phyloP scores from a whole-genome alignment of 2,888 invertebrate species.

The Octodonta nipae region DNA sequence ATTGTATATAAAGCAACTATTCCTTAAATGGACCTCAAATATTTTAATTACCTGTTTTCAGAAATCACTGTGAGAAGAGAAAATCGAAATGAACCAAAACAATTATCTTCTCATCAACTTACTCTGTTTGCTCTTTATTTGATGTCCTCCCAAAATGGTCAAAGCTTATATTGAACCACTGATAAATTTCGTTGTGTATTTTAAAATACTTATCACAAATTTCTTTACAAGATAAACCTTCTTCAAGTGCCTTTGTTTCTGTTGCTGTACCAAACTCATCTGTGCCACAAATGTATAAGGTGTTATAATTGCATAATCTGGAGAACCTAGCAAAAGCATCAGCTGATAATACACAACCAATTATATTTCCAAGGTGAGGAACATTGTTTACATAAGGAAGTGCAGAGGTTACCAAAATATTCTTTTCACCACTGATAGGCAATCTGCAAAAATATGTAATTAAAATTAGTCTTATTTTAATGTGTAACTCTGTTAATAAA shows the following conservation, averaged over 20 bases:
- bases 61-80: no score
- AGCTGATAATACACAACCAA: constrained; percentile 91
- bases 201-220: constrained; percentile 99
- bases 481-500: no score
- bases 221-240: constrained; percentile 61
- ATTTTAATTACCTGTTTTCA: no score
- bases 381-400: constrained; percentile 98
- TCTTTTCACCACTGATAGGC: constrained; percentile 67
- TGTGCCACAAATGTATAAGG: constrained; percentile 83
- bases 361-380: constrained; percentile 96
- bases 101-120: no score
- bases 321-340: constrained; percentile 84
- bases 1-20: no score
- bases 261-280: constrained; percentile 99
- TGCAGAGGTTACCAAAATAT: constrained; percentile 90
- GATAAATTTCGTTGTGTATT: no score
- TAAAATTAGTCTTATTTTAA: no score
- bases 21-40: no score
- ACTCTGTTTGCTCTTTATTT: constrained; percentile 83
- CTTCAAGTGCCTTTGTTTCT: constrained; percentile 93
- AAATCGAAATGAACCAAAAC: no score
- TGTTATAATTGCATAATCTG: constrained; percentile 78
- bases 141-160: constrained; percentile 95
- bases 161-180: constrained; percentile 96
- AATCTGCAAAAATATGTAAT: no score